A percentile compares a stretch with the other conserved stretches of the same genome.
Evolutionary conservation across 2,797 vertebrate species (phyloP).

Genomic region (Ctenosaura bakeri): DNA sequence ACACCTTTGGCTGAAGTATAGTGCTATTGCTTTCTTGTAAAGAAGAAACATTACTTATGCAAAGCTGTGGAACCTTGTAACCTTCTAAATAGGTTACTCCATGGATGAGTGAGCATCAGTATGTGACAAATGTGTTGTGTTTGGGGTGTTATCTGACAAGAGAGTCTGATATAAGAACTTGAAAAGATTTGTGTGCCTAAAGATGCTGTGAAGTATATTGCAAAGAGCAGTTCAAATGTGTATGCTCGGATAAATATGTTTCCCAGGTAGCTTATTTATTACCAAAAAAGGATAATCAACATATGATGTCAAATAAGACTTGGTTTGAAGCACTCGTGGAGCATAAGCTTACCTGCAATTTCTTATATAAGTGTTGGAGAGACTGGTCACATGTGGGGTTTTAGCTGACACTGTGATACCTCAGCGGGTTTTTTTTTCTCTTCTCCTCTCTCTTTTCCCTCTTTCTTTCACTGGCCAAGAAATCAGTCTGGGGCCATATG

Average conservation of each 20-base stretch:
- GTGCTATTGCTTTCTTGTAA: slow-evolving; percentile 70
- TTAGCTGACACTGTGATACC: slow-evolving; percentile 47
- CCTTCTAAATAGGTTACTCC: slow-evolving; percentile 67
- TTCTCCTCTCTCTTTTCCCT: not conserved
- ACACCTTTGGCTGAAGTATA: slow-evolving; percentile 88
- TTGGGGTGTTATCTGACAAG: slow-evolving; percentile 54
- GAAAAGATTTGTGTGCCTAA: slow-evolving; percentile 86
- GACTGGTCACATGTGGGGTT: slow-evolving; percentile 43
- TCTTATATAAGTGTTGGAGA: slow-evolving; percentile 54
- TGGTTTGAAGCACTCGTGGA: slow-evolving; percentile 52
- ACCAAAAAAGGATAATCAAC: slow-evolving; percentile 79
- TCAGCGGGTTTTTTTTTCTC: slow-evolving; percentile 37
- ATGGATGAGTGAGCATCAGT: slow-evolving; percentile 66
- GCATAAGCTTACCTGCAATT: slow-evolving; percentile 65
- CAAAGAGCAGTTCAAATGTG: slow-evolving; percentile 82
- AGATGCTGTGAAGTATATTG: slow-evolving; percentile 69
- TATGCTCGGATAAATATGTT: slow-evolving; percentile 73
- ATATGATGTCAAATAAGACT: slow-evolving; percentile 65
- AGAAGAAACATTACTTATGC: slow-evolving; percentile 67
- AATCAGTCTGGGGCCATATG: slow-evolving; percentile 63
- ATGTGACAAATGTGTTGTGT: slow-evolving; percentile 64
- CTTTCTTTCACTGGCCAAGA: slow-evolving; percentile 57
- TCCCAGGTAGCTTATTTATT: slow-evolving; percentile 61
- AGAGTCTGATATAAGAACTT: slow-evolving; percentile 68
- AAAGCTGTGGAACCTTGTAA: slow-evolving; percentile 64